A percentile compares a stretch with the other conserved stretches of the same genome.
These are phyloP conservation scores for Paralinhomoeus sp. DNA, from an alignment of 2,888 invertebrate genomes.

Conservation along the genomic window DNA sequence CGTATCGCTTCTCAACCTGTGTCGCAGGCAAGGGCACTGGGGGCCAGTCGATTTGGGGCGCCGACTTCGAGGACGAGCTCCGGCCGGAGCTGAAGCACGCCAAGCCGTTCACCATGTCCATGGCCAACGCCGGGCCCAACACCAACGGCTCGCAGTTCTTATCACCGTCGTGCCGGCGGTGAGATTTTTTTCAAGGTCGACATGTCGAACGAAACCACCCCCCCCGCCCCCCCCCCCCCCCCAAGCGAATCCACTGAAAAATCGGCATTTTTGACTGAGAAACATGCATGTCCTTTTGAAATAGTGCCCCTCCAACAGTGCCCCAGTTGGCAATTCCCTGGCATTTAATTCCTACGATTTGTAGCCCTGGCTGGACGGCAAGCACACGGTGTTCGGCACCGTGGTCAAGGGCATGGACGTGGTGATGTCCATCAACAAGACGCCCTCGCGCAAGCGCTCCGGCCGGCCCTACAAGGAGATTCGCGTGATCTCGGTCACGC, in stretches of 20 bases:
- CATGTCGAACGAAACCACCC: not conserved
- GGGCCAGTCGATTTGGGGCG: conserved; percentile 96
- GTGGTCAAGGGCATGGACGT: conserved; percentile 86
- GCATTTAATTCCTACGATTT: not conserved
- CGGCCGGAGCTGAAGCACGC: conserved; percentile 68
- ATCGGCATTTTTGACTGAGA: not conserved
- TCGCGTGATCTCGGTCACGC: conserved; percentile 58
- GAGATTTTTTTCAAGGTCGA: conserved; percentile 25
- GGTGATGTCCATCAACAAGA: conserved; percentile 77
- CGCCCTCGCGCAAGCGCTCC: conserved; percentile 85
- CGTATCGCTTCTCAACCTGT: conserved; percentile 1
- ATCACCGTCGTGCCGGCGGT: conserved; percentile 83
- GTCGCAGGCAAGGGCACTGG: conserved; percentile 70
- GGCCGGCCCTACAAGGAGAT: conserved; percentile 94
- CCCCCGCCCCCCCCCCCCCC: not conserved
- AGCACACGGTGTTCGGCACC: conserved; percentile 90
- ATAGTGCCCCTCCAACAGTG: not conserved
- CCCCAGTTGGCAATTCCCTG: not conserved
- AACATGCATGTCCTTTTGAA: too few relatives aligned
- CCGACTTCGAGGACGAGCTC: conserved; percentile 96
- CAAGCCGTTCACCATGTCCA: conserved; percentile 82
- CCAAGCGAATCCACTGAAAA: not conserved
- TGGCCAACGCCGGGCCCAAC: conserved; percentile 94
- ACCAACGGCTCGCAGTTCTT: conserved; percentile 98
- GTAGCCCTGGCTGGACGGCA: conserved; percentile 91